These are phyloP conservation scores for Cygnus buccinator DNA, from an alignment of 2,113 vertebrate genomes.

Conservation along the genomic window DNA sequence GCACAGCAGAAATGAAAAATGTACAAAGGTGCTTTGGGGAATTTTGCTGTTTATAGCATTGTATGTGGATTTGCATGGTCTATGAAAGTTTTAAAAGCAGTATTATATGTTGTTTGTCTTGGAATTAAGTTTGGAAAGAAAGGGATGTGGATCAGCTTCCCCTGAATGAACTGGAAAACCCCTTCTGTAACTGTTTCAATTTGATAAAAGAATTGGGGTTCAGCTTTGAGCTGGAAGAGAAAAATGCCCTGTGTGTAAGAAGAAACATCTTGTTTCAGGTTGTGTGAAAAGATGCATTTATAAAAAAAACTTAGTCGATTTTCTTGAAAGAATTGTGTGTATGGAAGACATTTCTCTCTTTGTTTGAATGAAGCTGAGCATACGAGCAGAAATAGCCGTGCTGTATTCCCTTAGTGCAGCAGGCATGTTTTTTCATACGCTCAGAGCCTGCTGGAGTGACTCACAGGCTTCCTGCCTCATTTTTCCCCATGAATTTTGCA, in stretches of 20 bases:
- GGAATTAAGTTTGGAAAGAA: not conserved
- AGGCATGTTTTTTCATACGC: not conserved
- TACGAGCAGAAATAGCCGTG: not conserved
- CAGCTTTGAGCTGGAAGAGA: not conserved
- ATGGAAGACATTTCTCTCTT: not conserved
- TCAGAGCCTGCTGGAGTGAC: not conserved
- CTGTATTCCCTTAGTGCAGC: not conserved
- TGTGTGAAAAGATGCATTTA: not conserved
- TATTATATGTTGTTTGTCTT: not conserved
- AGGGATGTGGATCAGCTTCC: not conserved
- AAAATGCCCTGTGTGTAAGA: not conserved
- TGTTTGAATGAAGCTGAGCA: not conserved
- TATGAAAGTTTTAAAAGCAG: not conserved
- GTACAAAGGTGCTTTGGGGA: not conserved
- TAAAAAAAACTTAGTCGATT: not conserved
- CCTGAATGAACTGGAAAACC: not conserved
- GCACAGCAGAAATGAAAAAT: not conserved
- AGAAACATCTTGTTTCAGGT: not conserved
- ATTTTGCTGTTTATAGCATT: not conserved
- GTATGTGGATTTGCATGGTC: not conserved
- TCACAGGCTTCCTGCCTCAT: not conserved
- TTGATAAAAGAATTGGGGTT: not conserved
- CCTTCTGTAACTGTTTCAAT: not conserved
- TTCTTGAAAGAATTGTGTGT: not conserved
- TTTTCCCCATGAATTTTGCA: not conserved